A percentile compares a stretch with the other conserved stretches of the same genome.
These are phyloP conservation scores for Intellagama lesueurii DNA, from an alignment of 2,797 vertebrate genomes.

Conservation along the genomic window DNA sequence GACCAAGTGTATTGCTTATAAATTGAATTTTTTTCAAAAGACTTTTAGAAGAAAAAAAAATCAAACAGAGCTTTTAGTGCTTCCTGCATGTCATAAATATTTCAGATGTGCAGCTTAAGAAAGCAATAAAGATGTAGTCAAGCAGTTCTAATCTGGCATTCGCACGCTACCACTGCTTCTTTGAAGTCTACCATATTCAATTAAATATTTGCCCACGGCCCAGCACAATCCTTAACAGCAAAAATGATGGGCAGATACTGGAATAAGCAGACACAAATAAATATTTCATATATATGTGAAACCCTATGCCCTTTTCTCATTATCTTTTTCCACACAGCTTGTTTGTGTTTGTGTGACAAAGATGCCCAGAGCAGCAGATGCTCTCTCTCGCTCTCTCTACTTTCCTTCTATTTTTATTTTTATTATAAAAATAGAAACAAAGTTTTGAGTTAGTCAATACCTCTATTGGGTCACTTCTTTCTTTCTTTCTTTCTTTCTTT, in stretches of 20 bases:
- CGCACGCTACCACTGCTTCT: neutral
- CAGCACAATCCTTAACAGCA: slow-evolving; percentile 13
- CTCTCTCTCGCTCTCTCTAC: no score
- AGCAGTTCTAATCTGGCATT: slow-evolving; percentile 12
- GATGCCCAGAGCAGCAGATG: no score
- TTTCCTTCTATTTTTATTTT: no score
- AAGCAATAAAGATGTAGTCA: slow-evolving; percentile 20
- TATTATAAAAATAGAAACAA: no score
- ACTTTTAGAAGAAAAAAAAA: neutral
- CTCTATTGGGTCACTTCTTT: no score
- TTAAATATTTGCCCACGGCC: neutral
- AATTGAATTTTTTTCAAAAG: neutral
- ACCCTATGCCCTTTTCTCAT: neutral
- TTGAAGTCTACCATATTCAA: neutral
- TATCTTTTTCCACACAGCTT: neutral
- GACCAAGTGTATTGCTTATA: neutral
- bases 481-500: no score
- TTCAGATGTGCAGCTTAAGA: slow-evolving; percentile 34
- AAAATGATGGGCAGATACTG: neutral
- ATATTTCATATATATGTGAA: slow-evolving; percentile 1
- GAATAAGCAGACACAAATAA: neutral
- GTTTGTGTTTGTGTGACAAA: neutral
- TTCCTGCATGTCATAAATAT: slow-evolving; percentile 6
- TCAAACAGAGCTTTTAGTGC: neutral
- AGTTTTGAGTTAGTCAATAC: no score